These are phyloP conservation scores for Passer montanus DNA, from an alignment of 2,113 vertebrate genomes.

Conservation along the genomic window DNA sequence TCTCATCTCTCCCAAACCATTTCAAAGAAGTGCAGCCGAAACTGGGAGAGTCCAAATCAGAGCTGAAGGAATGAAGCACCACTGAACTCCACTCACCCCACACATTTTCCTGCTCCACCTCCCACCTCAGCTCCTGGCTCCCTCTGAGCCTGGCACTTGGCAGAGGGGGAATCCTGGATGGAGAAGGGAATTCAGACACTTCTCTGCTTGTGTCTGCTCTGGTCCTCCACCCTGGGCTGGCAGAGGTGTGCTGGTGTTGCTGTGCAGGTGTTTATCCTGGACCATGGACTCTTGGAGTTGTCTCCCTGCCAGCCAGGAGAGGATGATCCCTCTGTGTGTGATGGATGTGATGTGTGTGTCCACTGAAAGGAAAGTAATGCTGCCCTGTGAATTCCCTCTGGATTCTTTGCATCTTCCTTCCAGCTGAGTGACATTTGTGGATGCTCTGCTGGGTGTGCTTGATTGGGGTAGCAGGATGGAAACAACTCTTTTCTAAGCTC, in stretches of 20 bases:
- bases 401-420: not conserved
- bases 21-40: not conserved
- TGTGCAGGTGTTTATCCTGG: not conserved
- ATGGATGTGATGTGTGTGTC: not conserved
- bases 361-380: not conserved
- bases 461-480: not conserved
- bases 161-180: not conserved
- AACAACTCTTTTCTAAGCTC: not conserved
- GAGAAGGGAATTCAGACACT: not conserved
- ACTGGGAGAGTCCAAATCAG: not conserved
- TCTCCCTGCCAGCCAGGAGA: not conserved
- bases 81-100: not conserved
- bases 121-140: not conserved
- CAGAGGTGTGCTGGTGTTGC: not conserved
- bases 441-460: not conserved
- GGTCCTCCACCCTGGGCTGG: not conserved
- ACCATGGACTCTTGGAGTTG: not conserved
- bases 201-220: accelerated
- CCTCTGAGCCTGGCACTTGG: not conserved
- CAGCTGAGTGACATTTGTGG: not conserved
- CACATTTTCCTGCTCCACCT: not conserved
- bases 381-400: not conserved
- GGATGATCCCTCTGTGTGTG: not conserved
- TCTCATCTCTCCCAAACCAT: not conserved
- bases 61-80: not conserved